Evolutionary conservation across 2,797 vertebrate species (phyloP), one percentile per base, ranked within the genome.

Genomic region (Sebastes miniatus): DNA sequence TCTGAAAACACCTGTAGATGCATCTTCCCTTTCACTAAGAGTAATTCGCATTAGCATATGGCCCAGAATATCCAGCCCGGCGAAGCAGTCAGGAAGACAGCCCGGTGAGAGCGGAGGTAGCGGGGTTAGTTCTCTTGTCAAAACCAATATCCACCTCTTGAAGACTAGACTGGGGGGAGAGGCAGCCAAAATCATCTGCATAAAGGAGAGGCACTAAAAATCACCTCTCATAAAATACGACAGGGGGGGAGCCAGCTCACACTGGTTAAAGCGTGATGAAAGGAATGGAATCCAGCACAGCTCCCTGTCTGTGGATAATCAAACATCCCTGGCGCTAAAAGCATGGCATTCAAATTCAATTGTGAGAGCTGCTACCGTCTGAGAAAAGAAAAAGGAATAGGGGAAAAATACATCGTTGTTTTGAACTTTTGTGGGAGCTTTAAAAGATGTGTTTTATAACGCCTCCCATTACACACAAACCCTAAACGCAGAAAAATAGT

Each of bases 191-290:
- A 91, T 89, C 85, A 92, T 93, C 91, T 90, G 88, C 92, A 92
- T 93, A 93, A 93, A 92, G 90, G 90, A 94, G 87, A 93, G 90
- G 91, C 92, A 91, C 90, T 87, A 84, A 94, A 54, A 94, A 93
- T 90, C 91, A 91, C 88, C 89, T 91, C 88, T 94, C 83, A 90
- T 92, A 93, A 93, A 92, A 88, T 93, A 90, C 73, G 85, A 92
- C 93, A 90, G 88, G 89, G 52, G 52, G 52, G 91, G 91, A 91
- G 88, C 87, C 88, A 85, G 90, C 91, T 90, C 89, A 91, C 90
- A 91, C 89, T 91, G 90, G 91, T 93, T 93, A 92, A 93, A 92
- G 90, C 90, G 84, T 89, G 90, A 94, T 94, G 92, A 94, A 94
- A 93, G 93, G 88, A 93, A 88, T 90, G 89, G 90, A 93, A 92